Base-by-base conservation (phyloP, 1,140 invertebrate genomes). In the Anastrepha obliqua region DNA sequence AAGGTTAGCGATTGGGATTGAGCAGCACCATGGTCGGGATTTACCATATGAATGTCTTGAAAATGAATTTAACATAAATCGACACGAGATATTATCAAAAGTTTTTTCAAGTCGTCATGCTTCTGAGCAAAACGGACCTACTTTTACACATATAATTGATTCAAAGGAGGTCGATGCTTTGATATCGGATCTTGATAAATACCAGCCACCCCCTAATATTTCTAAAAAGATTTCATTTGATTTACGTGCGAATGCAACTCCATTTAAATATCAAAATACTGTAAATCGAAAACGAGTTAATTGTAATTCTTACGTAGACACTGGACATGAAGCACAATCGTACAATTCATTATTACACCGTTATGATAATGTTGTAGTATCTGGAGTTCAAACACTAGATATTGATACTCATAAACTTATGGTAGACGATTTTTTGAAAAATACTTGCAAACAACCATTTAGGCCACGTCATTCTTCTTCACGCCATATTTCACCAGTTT, bases 121-220 rank as follows among this genome's bases (percentile, higher is more conserved):
- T 8, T 93, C 92, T 0, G 92, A 93, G 44, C 85, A 87, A 42
- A 44, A 86, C 8, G 92, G 92, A 11, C 92, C 92, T 2, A 67
- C 90, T 44, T 92, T 93, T 85, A 91, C 90, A 0, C 90, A 93
- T 65, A 89, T 93, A 39, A 67, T 93, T 9, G 91, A 91, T n/a
- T 60, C 90, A 2, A 89, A 88, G 11, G 90, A 92, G 17, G 88
- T 92, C 3, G 90, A 92, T 51, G 47, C 88, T 39, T 78, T 91
- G 4, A 90, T 90, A 9, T 78, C 67, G 85, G 85, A 91, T 88
- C 17, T 70, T 81, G n/a, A 87, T n/a, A n/a, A 88, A 42, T 85
- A 87, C 7, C 13, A 70, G 17, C 55, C 86, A 11, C 39, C 81
- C 20, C 39, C 55, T 39, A 17, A 42, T 39, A 60, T n/a, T 8